Evolutionary conservation across 2,888 invertebrate genomes (phyloP).

Genomic region (Erebia ligea): DNA sequence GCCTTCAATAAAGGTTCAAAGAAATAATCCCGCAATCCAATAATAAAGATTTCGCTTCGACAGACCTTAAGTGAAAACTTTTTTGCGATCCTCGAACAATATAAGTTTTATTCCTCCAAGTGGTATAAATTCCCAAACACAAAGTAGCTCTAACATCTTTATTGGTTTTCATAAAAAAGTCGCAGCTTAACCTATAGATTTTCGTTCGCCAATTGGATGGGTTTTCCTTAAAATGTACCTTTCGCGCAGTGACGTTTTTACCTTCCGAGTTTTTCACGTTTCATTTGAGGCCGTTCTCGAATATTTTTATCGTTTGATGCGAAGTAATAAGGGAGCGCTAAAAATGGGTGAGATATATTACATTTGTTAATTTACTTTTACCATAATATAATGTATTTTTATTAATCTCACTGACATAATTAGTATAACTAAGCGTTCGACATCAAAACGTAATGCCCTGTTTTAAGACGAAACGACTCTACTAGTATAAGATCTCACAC

Average conservation of each 20-base stretch:
- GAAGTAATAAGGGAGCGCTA: background rate
- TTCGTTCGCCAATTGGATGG: constrained; percentile 62
- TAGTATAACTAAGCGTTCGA: no score
- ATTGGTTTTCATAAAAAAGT: constrained; percentile 81
- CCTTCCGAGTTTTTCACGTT: constrained; percentile 50
- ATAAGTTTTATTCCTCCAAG: constrained; percentile 80
- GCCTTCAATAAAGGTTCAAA: constrained; percentile 57
- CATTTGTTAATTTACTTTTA: background rate
- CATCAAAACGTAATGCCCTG: no score
- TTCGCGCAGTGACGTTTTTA: constrained; percentile 52
- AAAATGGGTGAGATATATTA: background rate
- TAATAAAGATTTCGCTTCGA: constrained; percentile 79
- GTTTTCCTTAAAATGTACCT: constrained; percentile 52
- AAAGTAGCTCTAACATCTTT: constrained; percentile 82
- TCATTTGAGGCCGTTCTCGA: constrained; percentile 29
- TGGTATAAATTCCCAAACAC: constrained; percentile 81
- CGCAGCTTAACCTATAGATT: constrained; percentile 71
- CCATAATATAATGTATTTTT: no score
- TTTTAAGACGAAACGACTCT: no score
- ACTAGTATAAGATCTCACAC: background rate
- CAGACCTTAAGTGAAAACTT: constrained; percentile 78
- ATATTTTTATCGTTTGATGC: constrained; percentile 36
- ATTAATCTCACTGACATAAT: no score
- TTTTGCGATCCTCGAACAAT: constrained; percentile 77
- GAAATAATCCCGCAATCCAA: constrained; percentile 76